Base-by-base conservation (phyloP, 2,888 invertebrate species). In the Ditylenchus weischeri region DNA sequence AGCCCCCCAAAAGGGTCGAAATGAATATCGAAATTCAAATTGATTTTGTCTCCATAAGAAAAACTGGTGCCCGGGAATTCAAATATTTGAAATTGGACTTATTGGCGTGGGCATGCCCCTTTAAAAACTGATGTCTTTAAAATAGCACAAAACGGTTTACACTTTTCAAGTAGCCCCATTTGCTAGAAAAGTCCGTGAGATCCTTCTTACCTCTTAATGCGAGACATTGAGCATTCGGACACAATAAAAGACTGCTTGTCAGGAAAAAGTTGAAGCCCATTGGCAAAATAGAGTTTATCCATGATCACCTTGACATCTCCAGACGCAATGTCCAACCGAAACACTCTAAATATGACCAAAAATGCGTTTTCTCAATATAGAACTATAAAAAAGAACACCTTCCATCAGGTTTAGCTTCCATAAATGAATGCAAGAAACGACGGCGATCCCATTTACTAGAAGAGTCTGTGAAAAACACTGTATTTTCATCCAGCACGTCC, bases 391-490 rank as follows among this genome's bases (percentile, higher is more conserved):
- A 62, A 19, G 11, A 48, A 51, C 29, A 70, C 70, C 70, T 76
- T 85, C 94, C 94, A 75, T 88, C 88, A 38, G 90, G 90, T 85
- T 76, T 80, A 48, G 91, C 90, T 64, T 89, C 87, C 0, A 93
- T 82, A 48, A 88, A 66, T 18, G 57, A 64, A 67, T 87, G 88
- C 0, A 88, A 78, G 57, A 91, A 89, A 86, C 93, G 89, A 75
- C 89, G 86, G 49, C 94, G 84, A 3, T 84, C 78, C 83, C 89
- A 91, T 72, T 90, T 89, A 15, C 88, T 88, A 61, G 88, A 88
- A 0, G 93, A 91, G 82, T 92, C 91, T 0, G 92, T 90, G 89
- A 92, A 92, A 83, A 90, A 94, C 21, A 96, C 86, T 35, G 75
- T 76, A 7, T 54, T 50, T 43, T 90, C 90, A 64, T 88, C 87